Base-by-base conservation (phyloP, 2,797 vertebrate species). In the Siniperca undulata region DNA sequence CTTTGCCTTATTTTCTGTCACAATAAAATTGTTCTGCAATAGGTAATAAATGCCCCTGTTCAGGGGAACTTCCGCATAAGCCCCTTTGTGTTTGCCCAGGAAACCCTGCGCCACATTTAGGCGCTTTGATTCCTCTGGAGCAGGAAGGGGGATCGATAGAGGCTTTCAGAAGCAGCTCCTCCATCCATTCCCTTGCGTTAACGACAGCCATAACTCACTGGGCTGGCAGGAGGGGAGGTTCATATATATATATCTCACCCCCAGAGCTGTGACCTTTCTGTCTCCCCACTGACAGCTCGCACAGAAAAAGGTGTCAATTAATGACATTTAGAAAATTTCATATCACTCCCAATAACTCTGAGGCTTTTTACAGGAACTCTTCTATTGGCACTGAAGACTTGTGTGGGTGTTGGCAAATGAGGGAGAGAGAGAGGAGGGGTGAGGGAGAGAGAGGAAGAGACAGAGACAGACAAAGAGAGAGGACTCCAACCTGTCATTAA, bases 281-380 rank as follows among this genome's bases (percentile, higher is more conserved):
- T 95, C 95, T 95, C 92, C 88, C 87, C 66, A 59, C 91, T 94
- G 94, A 95, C 94, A 95, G 94, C 93, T 93, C 83, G 80, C 85
- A 92, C 91, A 93, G 93, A 94, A 94, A 95, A 95, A 96, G 94
- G 94, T 96, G 94, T 95, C 95, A 96, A 96, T 96, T 96, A 96
- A 95, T 96, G 95, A 95, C 95, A 95, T 96, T 96, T 95, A 93
- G 93, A 95, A 95, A 89, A 95, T 96, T 95, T 94, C 91, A 93
- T 94, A 94, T 95, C 94, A 94, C 91, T 94, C 94, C 94, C 93
- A 93, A 96, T 95, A 95, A 95, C 93, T 94, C 93, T 91, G 88
- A 87, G 84, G 93, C 86, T 90, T 94, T 95, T 96, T 95, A 94
- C 91, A 91, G 80, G 82, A 91, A 93, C 84, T 91, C 81, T 75